Conservation (phyloP, 2,797 vertebrate genomes). For the Podargus strigoides region DNA sequence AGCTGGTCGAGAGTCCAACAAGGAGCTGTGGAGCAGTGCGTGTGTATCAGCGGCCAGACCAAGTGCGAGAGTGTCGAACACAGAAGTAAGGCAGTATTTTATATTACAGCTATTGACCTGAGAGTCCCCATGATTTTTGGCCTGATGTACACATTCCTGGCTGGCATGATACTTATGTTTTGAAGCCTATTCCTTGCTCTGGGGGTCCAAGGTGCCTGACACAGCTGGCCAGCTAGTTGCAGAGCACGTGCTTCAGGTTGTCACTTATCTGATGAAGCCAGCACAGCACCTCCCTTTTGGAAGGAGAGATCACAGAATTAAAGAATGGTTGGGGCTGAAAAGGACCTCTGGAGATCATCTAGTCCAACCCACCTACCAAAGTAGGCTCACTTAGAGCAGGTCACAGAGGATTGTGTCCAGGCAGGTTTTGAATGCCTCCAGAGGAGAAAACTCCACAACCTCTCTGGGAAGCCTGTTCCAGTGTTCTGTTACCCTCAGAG, state of each 20-base stretch:
- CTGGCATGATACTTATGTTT: not conserved
- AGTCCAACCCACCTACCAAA: too few species aligned
- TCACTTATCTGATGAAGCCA: not conserved
- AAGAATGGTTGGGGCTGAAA: too few species aligned
- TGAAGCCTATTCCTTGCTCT: not conserved
- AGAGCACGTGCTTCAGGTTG: not conserved
- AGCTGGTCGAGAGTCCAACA: constrained; percentile 85
- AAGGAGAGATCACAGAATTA: not conserved
- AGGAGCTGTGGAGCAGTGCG: constrained; percentile 83
- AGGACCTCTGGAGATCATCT: too few species aligned
- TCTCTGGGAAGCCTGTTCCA: too few species aligned
- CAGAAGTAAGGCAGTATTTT: constrained; percentile 71
- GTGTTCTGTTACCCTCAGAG: too few species aligned
- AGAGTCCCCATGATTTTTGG: not conserved
- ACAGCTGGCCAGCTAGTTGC: not conserved
- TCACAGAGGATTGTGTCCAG: too few species aligned
- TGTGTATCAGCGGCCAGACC: constrained; percentile 68
- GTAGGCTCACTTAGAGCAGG: too few species aligned
- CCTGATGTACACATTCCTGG: not conserved
- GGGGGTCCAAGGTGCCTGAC: not conserved
- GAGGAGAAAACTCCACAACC: too few species aligned
- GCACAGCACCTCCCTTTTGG: not conserved
- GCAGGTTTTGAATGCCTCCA: too few species aligned
- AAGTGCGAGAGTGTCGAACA: constrained; percentile 75
- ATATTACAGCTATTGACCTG: not conserved